A percentile compares a stretch with the other conserved stretches of the same genome.
These are phyloP conservation scores for Psilopogon haemacephalus DNA, from an alignment of 2,113 vertebrate species.

Conservation along the genomic window DNA sequence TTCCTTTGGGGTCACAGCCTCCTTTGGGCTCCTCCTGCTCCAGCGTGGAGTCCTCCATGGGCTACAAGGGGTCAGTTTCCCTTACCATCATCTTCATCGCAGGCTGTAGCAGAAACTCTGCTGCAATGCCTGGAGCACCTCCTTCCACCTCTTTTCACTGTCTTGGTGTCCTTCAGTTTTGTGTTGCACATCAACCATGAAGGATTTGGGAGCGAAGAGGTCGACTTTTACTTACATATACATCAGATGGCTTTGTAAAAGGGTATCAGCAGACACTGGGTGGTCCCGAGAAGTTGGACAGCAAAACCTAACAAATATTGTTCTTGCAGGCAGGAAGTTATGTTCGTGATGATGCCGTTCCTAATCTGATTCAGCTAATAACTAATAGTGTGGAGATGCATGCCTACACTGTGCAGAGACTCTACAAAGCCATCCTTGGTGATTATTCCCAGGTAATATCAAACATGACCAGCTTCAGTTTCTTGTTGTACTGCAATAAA, in stretches of 20 bases:
- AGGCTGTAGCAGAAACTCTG: neutral
- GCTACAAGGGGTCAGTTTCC: neutral
- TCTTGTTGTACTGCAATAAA: neutral
- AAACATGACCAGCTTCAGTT: neutral
- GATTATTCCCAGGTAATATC: conserved; percentile 94
- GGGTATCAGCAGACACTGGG: neutral
- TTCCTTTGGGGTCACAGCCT: neutral
- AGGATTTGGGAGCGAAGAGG: neutral
- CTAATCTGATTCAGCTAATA: conserved; percentile 98
- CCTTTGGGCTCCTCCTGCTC: neutral
- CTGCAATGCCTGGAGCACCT: neutral
- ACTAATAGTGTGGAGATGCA: conserved; percentile 99
- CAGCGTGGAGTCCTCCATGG: neutral
- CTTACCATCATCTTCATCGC: neutral
- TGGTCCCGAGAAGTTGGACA: neutral
- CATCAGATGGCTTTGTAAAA: neutral
- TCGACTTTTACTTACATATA: neutral
- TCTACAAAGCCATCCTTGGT: conserved; percentile 97
- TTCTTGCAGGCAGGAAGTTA: conserved; percentile 93
- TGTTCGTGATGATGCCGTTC: conserved; percentile 96
- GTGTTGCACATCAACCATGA: neutral
- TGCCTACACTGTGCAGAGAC: conserved; percentile 97
- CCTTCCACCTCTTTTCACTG: neutral
- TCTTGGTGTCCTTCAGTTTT: neutral
- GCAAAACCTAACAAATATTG: neutral